Conservation (phyloP, 2,113 vertebrate genomes). For the Aldabrachelys gigantea region DNA sequence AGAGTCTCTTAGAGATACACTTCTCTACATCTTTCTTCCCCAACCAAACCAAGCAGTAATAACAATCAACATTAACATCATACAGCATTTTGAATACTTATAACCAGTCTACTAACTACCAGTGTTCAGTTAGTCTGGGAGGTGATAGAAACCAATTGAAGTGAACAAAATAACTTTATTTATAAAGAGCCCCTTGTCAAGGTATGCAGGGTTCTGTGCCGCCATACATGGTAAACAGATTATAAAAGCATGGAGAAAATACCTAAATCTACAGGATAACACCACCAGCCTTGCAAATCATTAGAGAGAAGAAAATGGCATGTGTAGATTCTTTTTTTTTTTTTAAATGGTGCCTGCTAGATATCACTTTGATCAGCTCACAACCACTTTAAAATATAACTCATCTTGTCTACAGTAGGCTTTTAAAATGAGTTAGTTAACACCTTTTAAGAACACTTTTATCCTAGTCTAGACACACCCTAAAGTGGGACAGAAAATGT, state of each 20-base stretch:
- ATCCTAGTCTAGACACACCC: neutral
- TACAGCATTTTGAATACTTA: no score
- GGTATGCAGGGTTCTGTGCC: neutral
- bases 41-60: no score
- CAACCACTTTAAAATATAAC: neutral
- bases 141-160: constrained; percentile 28
- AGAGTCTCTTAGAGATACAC: no score
- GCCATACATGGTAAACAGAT: neutral
- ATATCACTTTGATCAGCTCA: neutral
- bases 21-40: no score
- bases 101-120: no score
- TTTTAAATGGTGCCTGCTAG: neutral
- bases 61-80: no score
- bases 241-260: neutral
- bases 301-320: neutral
- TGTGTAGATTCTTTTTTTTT: neutral
- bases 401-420: neutral
- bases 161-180: neutral
- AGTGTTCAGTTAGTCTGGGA: neutral
- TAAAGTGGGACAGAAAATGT: neutral
- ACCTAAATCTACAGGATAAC: constrained; percentile 11
- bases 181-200: neutral
- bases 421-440: neutral
- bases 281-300: neutral
- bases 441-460: neutral